These are phyloP conservation scores for Timema cristinae DNA, from an alignment of 2,888 invertebrate genomes.

Conservation along the genomic window DNA sequence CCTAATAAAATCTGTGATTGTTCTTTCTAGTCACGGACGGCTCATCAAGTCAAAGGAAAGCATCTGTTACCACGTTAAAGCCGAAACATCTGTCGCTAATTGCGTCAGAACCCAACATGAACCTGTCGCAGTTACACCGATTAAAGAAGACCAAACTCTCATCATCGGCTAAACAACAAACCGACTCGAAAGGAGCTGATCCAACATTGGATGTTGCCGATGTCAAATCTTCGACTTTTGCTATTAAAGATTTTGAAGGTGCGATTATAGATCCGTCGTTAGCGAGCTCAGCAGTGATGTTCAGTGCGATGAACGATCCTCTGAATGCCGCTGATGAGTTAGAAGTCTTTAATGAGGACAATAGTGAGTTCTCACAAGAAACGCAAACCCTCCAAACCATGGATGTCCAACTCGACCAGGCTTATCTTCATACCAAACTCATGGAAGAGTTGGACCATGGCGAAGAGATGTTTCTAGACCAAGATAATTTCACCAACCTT, in stretches of 20 bases:
- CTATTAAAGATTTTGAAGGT: too few relatives aligned
- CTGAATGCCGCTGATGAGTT: background rate
- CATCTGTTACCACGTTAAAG: conserved; percentile 62
- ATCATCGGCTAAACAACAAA: background rate
- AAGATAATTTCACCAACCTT: background rate
- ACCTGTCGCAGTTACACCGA: conserved; percentile 56
- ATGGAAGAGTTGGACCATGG: background rate
- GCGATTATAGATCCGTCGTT: too few relatives aligned
- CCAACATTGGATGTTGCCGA: too few relatives aligned
- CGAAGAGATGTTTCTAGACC: background rate
- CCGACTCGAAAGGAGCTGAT: background rate
- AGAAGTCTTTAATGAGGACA: background rate
- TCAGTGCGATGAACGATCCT: too few relatives aligned
- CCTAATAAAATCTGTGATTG: background rate
- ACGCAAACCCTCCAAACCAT: background rate
- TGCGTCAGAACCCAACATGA: conserved; percentile 53
- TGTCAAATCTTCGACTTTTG: too few relatives aligned
- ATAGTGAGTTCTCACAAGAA: background rate
- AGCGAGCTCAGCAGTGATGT: too few relatives aligned
- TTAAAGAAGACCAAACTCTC: conserved; percentile 43
- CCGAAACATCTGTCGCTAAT: conserved; percentile 63
- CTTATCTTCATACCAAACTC: background rate
- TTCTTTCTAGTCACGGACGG: conserved; percentile 56
- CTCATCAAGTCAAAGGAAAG: conserved; percentile 60
- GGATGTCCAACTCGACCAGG: background rate